phyloP scores from a whole-genome alignment of 2,113 vertebrate genomes.

The Neogale vison region DNA sequence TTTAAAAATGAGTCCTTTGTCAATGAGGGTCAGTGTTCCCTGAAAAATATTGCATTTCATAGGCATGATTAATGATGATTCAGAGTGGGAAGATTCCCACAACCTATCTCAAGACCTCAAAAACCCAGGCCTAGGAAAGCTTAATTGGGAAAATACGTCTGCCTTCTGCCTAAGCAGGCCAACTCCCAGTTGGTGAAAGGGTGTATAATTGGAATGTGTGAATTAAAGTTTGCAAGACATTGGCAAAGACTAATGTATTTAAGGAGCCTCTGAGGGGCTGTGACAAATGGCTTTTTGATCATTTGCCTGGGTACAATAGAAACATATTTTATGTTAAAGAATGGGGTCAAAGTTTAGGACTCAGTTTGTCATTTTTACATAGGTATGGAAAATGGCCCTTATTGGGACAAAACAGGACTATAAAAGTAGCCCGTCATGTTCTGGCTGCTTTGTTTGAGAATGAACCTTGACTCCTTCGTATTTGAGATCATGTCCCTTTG shows the following conservation, averaged over 20 bases:
- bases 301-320: slow-evolving; percentile 40
- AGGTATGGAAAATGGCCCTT: slow-evolving; percentile 72
- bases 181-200: not conserved
- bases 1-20: slow-evolving; percentile 80
- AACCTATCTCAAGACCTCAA: slow-evolving; percentile 52
- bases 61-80: slow-evolving; percentile 54
- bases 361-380: not conserved
- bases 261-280: slow-evolving; percentile 10
- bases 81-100: not conserved
- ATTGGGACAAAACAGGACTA: slow-evolving; percentile 72
- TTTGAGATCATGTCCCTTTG: slow-evolving; percentile 6
- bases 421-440: slow-evolving; percentile 43
- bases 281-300: slow-evolving; percentile 32
- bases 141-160: slow-evolving; percentile 53
- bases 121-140: slow-evolving; percentile 46
- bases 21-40: slow-evolving; percentile 76
- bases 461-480: slow-evolving; percentile 19
- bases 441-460: slow-evolving; percentile 68
- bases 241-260: not conserved
- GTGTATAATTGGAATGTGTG: slow-evolving; percentile 4
- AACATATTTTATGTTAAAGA: not conserved
- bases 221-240: slow-evolving; percentile 40
- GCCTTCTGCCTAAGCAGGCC: not conserved
- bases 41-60: slow-evolving; percentile 73
- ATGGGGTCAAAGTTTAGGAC: slow-evolving; percentile 4